Conservation (phyloP, 2,113 vertebrate genomes). For the Trogon melanurus region DNA sequence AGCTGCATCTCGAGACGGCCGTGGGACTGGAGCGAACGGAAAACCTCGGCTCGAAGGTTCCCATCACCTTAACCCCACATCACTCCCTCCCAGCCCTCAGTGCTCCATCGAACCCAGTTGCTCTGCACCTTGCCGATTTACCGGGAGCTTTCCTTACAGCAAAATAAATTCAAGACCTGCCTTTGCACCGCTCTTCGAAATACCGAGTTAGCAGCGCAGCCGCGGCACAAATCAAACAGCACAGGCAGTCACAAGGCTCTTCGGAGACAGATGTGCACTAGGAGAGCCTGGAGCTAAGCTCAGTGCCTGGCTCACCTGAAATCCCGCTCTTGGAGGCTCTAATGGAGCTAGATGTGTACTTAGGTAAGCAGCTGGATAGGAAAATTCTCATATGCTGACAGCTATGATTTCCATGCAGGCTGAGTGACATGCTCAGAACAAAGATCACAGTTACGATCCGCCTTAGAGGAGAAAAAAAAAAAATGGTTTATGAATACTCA, state of each 20-base stretch:
- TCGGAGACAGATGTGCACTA: neutral
- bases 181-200: neutral
- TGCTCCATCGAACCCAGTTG: neutral
- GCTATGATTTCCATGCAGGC: neutral
- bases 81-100: neutral
- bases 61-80: neutral
- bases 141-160: neutral
- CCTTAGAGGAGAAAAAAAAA: neutral
- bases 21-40: neutral
- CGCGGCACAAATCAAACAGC: neutral
- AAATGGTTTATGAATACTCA: slow-evolving; percentile 69
- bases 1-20: neutral
- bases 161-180: neutral
- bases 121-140: neutral
- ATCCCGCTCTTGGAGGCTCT: neutral
- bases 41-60: neutral
- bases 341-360: neutral
- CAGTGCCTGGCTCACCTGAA: neutral
- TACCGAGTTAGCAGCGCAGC: rapidly evolving
- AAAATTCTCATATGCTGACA: neutral
- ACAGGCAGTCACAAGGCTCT: neutral
- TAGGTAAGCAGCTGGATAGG: neutral
- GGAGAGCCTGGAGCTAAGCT: neutral
- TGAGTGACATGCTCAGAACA: neutral
- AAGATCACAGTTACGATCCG: neutral